Evolutionary conservation across 2,888 invertebrate genomes (phyloP).

Genomic region (Tenthredo mesomela): DNA sequence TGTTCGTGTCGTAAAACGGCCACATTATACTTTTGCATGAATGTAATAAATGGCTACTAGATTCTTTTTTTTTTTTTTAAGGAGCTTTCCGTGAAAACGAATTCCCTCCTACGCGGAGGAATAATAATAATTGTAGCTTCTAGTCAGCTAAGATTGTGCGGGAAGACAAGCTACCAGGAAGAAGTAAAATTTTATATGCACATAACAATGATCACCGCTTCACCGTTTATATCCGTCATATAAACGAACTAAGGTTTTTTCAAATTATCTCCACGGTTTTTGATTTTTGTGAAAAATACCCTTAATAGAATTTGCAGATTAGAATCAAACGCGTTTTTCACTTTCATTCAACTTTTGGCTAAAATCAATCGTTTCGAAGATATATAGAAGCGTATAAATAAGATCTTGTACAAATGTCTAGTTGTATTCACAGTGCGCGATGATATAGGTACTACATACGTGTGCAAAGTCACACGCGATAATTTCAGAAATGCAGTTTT

Average conservation of each 20-base stretch:
- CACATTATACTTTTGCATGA: background rate
- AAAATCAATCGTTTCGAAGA: background rate
- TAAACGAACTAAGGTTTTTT: background rate
- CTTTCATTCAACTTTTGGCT: background rate
- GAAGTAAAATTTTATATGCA: background rate
- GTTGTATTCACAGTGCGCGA: background rate
- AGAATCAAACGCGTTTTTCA: background rate
- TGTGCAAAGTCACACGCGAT: slow-evolving; percentile 24
- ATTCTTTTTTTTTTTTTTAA: background rate
- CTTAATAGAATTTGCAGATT: background rate
- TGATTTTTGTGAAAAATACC: background rate
- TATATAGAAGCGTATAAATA: background rate
- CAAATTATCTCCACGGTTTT: background rate
- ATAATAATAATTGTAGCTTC: background rate
- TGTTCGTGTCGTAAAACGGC: background rate
- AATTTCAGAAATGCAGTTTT: slow-evolving; percentile 28
- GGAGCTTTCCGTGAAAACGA: background rate
- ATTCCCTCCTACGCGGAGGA: background rate
- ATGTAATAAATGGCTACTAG: background rate
- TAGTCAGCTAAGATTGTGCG: background rate
- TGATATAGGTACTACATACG: background rate
- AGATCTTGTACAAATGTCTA: too few relatives aligned
- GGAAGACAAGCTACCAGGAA: background rate
- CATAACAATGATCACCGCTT: background rate
- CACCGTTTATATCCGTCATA: too few relatives aligned